These are phyloP conservation scores for Tetramorium simillimum DNA, from an alignment of 1,140 invertebrate species.

Conservation along the genomic window DNA sequence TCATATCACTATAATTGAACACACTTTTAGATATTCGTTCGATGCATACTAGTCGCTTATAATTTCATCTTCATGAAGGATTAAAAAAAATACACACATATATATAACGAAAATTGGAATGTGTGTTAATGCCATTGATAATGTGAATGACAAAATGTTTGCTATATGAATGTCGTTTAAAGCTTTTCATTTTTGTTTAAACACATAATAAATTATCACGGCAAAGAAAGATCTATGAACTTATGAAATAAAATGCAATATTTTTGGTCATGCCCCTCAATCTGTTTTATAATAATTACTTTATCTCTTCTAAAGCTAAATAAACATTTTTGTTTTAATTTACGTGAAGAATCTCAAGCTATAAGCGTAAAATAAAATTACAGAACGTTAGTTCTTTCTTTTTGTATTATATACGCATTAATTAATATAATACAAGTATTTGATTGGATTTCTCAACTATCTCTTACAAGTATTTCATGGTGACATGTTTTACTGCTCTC, in stretches of 20 bases:
- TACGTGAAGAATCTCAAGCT: constrained; percentile 25
- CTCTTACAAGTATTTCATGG: constrained; percentile 47
- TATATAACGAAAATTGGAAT: constrained; percentile 55
- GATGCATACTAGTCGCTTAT: constrained; percentile 38
- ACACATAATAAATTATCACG: background rate
- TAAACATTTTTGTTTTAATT: constrained; percentile 17
- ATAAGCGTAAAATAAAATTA: constrained; percentile 40
- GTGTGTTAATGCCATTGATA: constrained; percentile 32
- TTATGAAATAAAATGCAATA: constrained; percentile 55
- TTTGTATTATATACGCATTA: constrained; percentile 21
- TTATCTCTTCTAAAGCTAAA: constrained; percentile 29
- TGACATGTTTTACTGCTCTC: constrained; percentile 52
- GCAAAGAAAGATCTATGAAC: background rate
- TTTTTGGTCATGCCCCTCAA: constrained; percentile 27
- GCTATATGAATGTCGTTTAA: background rate
- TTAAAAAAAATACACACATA: constrained; percentile 32
- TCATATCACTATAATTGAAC: constrained; percentile 59
- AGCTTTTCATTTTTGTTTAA: constrained; percentile 29
- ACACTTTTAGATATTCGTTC: constrained; percentile 55
- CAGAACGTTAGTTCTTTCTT: constrained; percentile 20
- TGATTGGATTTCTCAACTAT: constrained; percentile 34
- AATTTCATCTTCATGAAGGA: constrained; percentile 14
- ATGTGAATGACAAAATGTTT: constrained; percentile 34
- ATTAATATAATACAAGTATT: constrained; percentile 43
- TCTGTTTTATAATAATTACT: background rate